A percentile compares a stretch with the other conserved stretches of the same genome.
These are phyloP conservation scores for Hirtodrosophila histrioides DNA, from an alignment of 2,888 invertebrate genomes.

Conservation along the genomic window DNA sequence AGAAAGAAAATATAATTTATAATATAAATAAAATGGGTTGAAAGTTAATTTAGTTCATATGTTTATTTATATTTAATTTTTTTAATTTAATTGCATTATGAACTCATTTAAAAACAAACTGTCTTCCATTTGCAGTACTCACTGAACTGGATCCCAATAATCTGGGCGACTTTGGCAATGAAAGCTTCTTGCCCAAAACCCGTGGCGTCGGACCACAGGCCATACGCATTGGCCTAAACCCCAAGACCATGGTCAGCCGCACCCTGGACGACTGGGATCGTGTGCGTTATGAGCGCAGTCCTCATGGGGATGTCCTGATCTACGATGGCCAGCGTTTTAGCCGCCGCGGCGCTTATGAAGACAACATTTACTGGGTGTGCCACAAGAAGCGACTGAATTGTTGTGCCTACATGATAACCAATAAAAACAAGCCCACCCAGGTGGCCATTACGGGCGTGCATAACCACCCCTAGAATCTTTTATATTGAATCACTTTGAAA, in stretches of 20 bases:
- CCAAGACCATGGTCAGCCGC: conserved; percentile 17
- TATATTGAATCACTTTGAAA: not conserved
- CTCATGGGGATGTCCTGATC: conserved; percentile 49
- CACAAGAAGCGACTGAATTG: conserved; percentile 73
- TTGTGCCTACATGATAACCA: conserved; percentile 77
- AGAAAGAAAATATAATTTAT: conserved; percentile 8
- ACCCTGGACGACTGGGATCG: conserved; percentile 70
- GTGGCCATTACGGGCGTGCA: conserved; percentile 80
- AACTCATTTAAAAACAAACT: not conserved
- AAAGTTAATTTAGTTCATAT: not conserved
- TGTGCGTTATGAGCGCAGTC: conserved; percentile 51
- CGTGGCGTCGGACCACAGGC: conserved; percentile 7
- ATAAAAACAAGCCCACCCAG: conserved; percentile 64
- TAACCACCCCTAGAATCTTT: conserved; percentile 66
- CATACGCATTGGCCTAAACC: conserved; percentile 29
- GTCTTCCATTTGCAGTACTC: conserved; percentile 36
- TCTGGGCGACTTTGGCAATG: conserved; percentile 58
- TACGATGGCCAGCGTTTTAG: conserved; percentile 75
- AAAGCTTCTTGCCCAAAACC: conserved; percentile 57
- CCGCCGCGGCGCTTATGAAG: conserved; percentile 71
- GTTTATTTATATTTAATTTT: not conserved
- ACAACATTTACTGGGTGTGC: conserved; percentile 80
- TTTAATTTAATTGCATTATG: not conserved
- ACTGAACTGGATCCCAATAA: conserved; percentile 32
- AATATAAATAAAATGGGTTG: not conserved